These are phyloP conservation scores for Zosterops japonicus DNA, from an alignment of 2,113 vertebrate species.

Conservation along the genomic window DNA sequence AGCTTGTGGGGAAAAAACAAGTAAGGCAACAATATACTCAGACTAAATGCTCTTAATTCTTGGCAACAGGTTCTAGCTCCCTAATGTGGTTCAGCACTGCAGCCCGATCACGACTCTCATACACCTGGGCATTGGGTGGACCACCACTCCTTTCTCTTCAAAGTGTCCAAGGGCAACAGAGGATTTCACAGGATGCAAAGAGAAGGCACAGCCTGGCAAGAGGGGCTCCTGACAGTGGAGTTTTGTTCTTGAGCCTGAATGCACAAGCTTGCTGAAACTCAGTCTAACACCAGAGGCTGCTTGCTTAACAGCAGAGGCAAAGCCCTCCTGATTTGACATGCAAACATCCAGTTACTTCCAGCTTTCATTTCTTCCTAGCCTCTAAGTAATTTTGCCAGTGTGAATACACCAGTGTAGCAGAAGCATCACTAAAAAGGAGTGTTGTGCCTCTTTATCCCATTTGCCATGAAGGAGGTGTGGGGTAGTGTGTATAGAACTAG, in stretches of 20 bases:
- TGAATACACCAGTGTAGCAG: background rate
- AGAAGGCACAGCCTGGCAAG: background rate
- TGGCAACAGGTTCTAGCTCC: background rate
- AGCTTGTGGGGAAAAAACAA: background rate
- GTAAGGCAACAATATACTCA: background rate
- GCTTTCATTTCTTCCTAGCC: background rate
- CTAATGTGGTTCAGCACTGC: background rate
- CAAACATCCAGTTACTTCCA: background rate
- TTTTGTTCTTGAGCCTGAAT: fast-evolving
- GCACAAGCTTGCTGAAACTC: background rate
- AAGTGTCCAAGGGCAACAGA: background rate
- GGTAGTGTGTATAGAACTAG: background rate
- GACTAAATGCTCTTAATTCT: background rate
- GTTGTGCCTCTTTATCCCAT: background rate
- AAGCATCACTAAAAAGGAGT: background rate
- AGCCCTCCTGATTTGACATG: background rate
- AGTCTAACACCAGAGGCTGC: background rate
- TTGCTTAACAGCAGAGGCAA: background rate
- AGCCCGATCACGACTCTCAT: fast-evolving
- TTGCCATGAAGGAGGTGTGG: background rate
- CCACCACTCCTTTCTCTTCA: background rate
- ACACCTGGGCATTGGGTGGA: background rate
- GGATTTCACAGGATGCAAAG: background rate
- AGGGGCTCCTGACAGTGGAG: background rate
- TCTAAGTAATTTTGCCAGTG: background rate